phyloP scores from a whole-genome alignment of 1,140 invertebrate genomes.

The Leptopilina boulardi region DNA sequence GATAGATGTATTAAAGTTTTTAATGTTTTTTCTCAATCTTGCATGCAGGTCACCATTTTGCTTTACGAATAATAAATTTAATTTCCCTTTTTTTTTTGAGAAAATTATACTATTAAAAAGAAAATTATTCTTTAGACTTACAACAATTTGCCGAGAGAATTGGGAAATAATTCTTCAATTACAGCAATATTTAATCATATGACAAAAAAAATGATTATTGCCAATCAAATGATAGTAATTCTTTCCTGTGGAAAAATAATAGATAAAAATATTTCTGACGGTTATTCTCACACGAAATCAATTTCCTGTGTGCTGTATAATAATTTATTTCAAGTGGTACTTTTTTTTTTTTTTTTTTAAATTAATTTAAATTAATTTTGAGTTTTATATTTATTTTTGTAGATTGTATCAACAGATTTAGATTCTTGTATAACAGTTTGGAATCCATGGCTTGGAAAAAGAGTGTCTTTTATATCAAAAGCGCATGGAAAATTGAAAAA shows the following conservation, averaged over 20 bases:
- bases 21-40: slow-evolving; percentile 79
- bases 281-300: slow-evolving; percentile 80
- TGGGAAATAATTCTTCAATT: slow-evolving; percentile 78
- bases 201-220: slow-evolving; percentile 81
- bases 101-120: slow-evolving; percentile 33
- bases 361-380: not conserved
- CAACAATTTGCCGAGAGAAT: slow-evolving; percentile 77
- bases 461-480: slow-evolving; percentile 79
- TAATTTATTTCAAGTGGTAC: slow-evolving; percentile 80
- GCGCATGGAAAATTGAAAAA: slow-evolving; percentile 80
- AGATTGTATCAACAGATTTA: slow-evolving; percentile 80
- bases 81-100: too few relatives aligned
- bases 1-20: slow-evolving; percentile 84
- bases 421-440: slow-evolving; percentile 86
- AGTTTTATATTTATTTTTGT: slow-evolving; percentile 18
- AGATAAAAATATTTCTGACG: slow-evolving; percentile 80
- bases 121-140: slow-evolving; percentile 77
- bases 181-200: slow-evolving; percentile 79
- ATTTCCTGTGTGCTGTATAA: slow-evolving; percentile 83
- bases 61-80: not conserved
- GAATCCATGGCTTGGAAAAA: slow-evolving; percentile 80
- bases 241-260: slow-evolving; percentile 79
- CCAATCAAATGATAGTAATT: slow-evolving; percentile 78
- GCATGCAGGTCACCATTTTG: slow-evolving; percentile 76
- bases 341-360: too few relatives aligned